Evolutionary conservation across 2,113 vertebrate species (phyloP).

Genomic region (Sander lucioperca): DNA sequence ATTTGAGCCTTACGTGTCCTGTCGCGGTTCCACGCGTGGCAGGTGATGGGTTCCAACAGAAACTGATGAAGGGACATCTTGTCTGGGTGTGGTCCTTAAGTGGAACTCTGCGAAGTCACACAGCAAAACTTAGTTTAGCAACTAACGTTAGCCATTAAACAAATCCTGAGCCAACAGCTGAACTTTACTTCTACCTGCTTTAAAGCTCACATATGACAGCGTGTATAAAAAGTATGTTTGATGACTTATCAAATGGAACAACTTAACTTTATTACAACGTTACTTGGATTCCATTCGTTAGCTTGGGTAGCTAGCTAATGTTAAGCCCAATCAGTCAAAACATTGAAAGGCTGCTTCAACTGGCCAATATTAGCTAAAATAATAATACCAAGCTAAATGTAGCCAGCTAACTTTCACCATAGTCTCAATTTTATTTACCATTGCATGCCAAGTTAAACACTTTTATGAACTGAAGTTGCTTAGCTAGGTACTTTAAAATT

Average conservation of each 20-base stretch:
- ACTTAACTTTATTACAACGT: neutral
- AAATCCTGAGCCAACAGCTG: constrained; percentile 2
- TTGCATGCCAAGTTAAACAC: neutral
- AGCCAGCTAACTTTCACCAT: neutral
- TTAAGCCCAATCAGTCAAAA: constrained; percentile 2
- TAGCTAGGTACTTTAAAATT: neutral
- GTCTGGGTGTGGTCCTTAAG: constrained; percentile 81
- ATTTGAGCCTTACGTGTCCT: constrained; percentile 90
- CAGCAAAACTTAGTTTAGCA: constrained; percentile 46
- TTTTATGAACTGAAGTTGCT: neutral
- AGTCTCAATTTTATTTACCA: neutral
- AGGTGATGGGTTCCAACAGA: constrained; percentile 98
- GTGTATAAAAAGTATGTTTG: neutral
- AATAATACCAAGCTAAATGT: neutral
- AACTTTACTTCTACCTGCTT: constrained; percentile 8
- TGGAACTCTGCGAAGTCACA: constrained; percentile 66
- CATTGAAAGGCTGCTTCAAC: neutral
- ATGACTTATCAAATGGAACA: neutral
- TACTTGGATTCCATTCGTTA: neutral
- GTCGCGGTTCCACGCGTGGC: constrained; percentile 98
- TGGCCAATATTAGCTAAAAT: neutral
- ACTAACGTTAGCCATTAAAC: neutral
- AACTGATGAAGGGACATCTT: constrained; percentile 98
- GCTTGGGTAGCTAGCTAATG: constrained; percentile 8
- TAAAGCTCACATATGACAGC: neutral